Evolutionary conservation across 2,113 vertebrate genomes (phyloP).

Genomic region (Cyprinodon variegatus): DNA sequence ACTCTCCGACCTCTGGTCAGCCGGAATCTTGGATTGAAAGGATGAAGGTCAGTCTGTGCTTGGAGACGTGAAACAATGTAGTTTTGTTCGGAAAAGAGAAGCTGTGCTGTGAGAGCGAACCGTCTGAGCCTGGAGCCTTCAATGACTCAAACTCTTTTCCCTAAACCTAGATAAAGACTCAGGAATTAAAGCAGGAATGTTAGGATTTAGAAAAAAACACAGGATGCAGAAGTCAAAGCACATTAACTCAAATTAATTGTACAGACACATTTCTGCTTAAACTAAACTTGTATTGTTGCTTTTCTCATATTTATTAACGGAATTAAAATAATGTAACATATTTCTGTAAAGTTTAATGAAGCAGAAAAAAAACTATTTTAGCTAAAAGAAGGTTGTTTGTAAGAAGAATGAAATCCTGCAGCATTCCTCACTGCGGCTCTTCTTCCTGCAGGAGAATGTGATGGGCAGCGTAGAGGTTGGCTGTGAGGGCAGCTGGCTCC

Average conservation of each 20-base stretch:
- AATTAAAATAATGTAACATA: not conserved
- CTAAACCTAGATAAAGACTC: not conserved
- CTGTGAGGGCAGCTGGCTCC: constrained; percentile 78
- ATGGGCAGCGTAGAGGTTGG: constrained; percentile 79
- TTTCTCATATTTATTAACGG: not conserved
- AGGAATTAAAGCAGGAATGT: not conserved
- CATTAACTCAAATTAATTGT: not conserved
- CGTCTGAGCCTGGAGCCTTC: not conserved
- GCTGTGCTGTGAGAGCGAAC: too few relatives aligned
- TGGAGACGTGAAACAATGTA: not conserved
- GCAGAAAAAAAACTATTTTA: not conserved
- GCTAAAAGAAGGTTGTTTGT: not conserved
- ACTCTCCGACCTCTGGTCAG: constrained; percentile 59
- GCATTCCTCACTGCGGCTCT: not conserved
- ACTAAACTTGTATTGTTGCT: not conserved
- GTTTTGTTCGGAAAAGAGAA: not conserved
- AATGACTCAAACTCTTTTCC: not conserved
- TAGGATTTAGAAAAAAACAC: too few relatives aligned
- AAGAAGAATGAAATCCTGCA: not conserved
- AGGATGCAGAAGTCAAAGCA: not conserved
- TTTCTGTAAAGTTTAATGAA: not conserved
- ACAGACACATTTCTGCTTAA: too few relatives aligned
- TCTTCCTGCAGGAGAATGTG: constrained; percentile 72
- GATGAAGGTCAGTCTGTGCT: constrained; percentile 73
- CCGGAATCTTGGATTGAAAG: constrained; percentile 80